These are phyloP conservation scores for Standfussiana lucernea DNA, from an alignment of 2,888 invertebrate species.

Conservation along the genomic window DNA sequence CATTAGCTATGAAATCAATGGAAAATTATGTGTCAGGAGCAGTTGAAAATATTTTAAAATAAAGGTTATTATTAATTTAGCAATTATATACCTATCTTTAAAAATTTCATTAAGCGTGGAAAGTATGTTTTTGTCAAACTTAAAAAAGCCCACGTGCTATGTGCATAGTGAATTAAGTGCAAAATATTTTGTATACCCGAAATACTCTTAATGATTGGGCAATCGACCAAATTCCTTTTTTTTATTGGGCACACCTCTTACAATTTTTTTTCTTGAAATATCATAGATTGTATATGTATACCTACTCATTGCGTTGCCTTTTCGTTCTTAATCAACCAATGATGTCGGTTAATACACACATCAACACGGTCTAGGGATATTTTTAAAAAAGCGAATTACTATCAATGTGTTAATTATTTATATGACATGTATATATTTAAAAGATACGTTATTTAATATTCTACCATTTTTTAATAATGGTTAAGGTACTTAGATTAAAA, in stretches of 20 bases:
- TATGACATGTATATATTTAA: too few species aligned
- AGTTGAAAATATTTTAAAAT: background rate
- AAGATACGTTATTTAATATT: too few species aligned
- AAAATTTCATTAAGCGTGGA: background rate
- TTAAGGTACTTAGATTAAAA: too few species aligned
- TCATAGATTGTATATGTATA: background rate
- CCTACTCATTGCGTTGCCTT: background rate
- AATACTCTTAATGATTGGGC: conserved; percentile 28
- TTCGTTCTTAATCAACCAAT: conserved; percentile 5
- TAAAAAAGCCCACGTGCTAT: background rate
- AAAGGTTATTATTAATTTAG: background rate
- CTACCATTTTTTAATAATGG: too few species aligned
- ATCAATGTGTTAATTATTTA: too few species aligned
- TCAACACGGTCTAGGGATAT: too few species aligned
- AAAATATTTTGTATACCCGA: conserved; percentile 37
- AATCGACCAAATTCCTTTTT: conserved; percentile 26
- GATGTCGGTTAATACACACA: too few species aligned
- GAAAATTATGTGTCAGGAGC: background rate
- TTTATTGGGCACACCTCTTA: conserved; percentile 18
- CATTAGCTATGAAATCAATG: background rate
- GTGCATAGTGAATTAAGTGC: conserved; percentile 1
- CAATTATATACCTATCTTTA: background rate
- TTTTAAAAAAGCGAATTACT: too few species aligned
- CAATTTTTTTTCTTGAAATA: background rate
- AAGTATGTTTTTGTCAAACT: background rate